These are phyloP conservation scores for Dichetophora obliterata DNA, from an alignment of 2,888 invertebrate genomes.

Conservation along the genomic window DNA sequence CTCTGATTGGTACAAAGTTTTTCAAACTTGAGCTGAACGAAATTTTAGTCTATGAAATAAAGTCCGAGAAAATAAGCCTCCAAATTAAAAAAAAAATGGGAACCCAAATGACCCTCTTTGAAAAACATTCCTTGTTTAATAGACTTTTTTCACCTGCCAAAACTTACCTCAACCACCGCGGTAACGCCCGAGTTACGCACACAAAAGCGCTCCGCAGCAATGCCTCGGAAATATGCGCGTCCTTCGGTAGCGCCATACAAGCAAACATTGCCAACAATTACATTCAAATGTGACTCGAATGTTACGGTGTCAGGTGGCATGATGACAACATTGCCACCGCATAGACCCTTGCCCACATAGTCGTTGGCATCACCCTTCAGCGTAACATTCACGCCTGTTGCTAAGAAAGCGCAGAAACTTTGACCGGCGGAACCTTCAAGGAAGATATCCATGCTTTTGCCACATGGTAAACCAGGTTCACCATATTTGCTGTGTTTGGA, in stretches of 20 bases:
- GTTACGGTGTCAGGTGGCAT: conserved; percentile 89
- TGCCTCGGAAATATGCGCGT: conserved; percentile 93
- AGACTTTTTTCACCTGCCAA: too few species aligned
- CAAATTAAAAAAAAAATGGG: too few species aligned
- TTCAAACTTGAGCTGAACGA: neutral
- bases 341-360: conserved; percentile 96
- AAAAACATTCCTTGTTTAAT: too few species aligned
- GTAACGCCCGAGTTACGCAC: conserved; percentile 97
- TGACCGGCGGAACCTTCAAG: conserved; percentile 96
- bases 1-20: neutral
- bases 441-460: conserved; percentile 81
- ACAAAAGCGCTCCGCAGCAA: conserved; percentile 98
- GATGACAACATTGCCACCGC: conserved; percentile 94
- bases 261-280: conserved; percentile 98
- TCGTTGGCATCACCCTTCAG: conserved; percentile 98
- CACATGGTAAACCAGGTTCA: conserved; percentile 87
- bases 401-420: conserved; percentile 98
- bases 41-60: too few species aligned
- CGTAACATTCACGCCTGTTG: conserved; percentile 88
- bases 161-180: conserved; percentile 90
- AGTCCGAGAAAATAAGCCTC: too few species aligned
- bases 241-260: conserved; percentile 97
- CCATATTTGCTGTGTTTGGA: conserved; percentile 80
- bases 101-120: neutral
- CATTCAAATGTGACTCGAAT: conserved; percentile 93